Conservation (phyloP, 2,888 invertebrate species). For the Yponomeuta evonymella region DNA sequence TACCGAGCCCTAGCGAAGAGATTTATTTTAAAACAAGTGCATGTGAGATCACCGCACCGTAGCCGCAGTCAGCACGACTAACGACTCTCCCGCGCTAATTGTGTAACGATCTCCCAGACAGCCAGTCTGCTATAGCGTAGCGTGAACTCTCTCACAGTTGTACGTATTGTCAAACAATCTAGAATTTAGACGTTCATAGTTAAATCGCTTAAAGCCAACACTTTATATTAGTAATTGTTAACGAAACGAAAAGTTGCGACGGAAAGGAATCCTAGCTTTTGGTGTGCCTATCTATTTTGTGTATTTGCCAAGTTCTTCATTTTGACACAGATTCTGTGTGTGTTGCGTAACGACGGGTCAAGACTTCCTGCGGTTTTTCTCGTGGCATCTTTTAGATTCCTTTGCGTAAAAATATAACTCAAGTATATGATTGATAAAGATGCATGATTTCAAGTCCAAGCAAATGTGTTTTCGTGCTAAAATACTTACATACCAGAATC, state of each 20-base stretch:
- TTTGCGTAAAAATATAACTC: background rate
- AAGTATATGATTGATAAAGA: background rate
- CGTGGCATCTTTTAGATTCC: background rate
- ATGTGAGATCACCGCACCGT: background rate
- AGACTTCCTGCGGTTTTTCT: background rate
- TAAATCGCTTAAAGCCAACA: no score
- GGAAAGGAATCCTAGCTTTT: no score
- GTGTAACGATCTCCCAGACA: background rate
- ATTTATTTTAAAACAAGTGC: conserved; percentile 9
- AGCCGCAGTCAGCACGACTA: background rate
- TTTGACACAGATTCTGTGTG: conserved; percentile 13
- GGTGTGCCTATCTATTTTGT: background rate
- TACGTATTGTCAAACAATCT: background rate
- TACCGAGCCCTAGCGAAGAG: background rate
- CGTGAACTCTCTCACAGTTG: background rate
- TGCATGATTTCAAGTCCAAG: conserved; percentile 4
- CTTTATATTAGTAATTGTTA: no score
- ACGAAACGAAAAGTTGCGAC: no score
- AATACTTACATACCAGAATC: background rate
- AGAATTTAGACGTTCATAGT: no score
- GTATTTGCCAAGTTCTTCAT: conserved; percentile 8
- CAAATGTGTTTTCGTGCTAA: background rate
- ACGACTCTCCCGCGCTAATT: background rate
- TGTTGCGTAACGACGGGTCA: conserved; percentile 12
- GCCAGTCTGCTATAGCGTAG: background rate